These are phyloP conservation scores for Pyrgilauda ruficollis DNA, from an alignment of 2,113 vertebrate species.

Conservation along the genomic window DNA sequence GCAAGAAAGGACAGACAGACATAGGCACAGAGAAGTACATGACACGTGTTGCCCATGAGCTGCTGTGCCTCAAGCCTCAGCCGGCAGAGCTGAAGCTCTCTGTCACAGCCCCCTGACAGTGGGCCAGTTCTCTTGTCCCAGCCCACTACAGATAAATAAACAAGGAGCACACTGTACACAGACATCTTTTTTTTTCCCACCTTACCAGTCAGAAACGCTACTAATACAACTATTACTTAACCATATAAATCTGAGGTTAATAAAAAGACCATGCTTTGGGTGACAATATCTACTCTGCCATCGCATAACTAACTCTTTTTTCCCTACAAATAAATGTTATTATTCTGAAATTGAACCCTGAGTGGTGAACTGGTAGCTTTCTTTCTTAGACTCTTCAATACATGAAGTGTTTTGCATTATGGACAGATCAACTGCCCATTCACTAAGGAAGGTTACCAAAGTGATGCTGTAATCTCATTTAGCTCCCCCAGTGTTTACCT, in stretches of 20 bases:
- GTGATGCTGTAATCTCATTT: constrained; percentile 42
- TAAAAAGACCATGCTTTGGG: constrained; percentile 28
- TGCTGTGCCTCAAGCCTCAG: neutral
- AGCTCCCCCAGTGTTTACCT: constrained; percentile 6
- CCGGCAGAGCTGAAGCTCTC: neutral
- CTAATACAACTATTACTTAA: constrained; percentile 58
- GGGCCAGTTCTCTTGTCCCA: neutral
- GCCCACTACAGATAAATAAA: constrained; percentile 8
- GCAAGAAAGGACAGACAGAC: neutral
- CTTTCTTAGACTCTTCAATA: constrained; percentile 36
- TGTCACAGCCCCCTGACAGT: neutral
- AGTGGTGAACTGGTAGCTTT: constrained; percentile 21
- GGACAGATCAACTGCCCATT: constrained; percentile 47
- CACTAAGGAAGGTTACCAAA: constrained; percentile 43
- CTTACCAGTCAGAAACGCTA: constrained; percentile 17
- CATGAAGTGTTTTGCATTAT: constrained; percentile 52
- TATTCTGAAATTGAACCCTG: constrained; percentile 45
- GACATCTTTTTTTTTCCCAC: neutral
- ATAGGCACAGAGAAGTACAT: neutral
- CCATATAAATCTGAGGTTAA: constrained; percentile 45
- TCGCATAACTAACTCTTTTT: neutral
- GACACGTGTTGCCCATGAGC: accelerated
- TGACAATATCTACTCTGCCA: constrained; percentile 49
- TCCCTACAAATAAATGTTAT: constrained; percentile 52
- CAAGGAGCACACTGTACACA: neutral